phyloP scores from a whole-genome alignment of 2,888 invertebrate species.

The Chrysolina haemoptera region DNA sequence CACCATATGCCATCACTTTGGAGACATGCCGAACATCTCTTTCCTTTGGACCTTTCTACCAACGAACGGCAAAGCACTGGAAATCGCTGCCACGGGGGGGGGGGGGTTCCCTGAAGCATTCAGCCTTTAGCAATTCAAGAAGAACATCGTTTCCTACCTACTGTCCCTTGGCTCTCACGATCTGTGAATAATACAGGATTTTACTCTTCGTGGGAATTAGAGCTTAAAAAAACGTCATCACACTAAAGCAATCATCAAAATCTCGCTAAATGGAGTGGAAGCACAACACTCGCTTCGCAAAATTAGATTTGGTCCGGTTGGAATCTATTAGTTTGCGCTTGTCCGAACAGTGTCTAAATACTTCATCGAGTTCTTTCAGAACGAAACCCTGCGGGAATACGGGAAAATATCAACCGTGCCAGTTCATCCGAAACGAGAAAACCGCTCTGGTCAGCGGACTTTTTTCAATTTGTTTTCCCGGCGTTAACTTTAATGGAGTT shows the following conservation, averaged over 20 bases:
- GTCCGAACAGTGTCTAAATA: background rate
- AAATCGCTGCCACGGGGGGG: no score
- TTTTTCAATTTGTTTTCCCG: constrained; percentile 38
- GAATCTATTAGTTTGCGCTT: constrained; percentile 5
- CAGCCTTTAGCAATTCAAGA: no score
- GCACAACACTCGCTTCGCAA: background rate
- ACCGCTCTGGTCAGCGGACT: constrained; percentile 43
- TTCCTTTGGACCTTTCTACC: no score
- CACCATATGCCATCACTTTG: no score
- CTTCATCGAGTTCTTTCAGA: background rate
- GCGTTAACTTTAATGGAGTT: constrained; percentile 43
- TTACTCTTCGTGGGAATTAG: no score
- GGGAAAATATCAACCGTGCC: constrained; percentile 9
- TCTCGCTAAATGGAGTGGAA: background rate
- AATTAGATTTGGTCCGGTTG: background rate
- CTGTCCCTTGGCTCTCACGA: no score
- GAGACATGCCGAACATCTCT: no score
- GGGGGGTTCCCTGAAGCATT: no score
- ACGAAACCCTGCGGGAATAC: background rate
- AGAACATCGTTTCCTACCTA: no score
- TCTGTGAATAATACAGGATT: no score
- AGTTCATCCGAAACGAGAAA: constrained; percentile 10
- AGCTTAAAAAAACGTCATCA: background rate
- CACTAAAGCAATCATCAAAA: background rate
- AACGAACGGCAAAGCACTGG: no score